These are phyloP conservation scores for Drosophila tanythrix DNA, from an alignment of 2,888 invertebrate genomes.

Conservation along the genomic window DNA sequence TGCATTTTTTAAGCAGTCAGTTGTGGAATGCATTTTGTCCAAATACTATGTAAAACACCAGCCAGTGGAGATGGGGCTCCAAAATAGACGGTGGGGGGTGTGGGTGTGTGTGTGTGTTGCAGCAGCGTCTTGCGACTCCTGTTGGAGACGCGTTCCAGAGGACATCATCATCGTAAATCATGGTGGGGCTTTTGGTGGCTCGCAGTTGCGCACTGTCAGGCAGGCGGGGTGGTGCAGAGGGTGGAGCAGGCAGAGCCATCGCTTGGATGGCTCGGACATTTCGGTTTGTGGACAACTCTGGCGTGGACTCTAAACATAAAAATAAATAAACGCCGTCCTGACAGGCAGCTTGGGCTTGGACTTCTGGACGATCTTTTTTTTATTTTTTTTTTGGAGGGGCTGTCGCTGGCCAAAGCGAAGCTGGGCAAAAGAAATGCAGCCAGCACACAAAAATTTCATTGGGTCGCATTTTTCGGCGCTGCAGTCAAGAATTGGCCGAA, in stretches of 20 bases:
- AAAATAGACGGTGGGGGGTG: neutral
- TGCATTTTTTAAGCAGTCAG: conserved; percentile 1
- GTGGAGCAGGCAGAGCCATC: conserved; percentile 20
- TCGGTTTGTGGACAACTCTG: conserved; percentile 39
- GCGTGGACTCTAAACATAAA: conserved; percentile 78
- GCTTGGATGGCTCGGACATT: conserved; percentile 44
- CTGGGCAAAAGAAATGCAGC: conserved; percentile 50
- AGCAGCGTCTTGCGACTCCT: conserved; percentile 44
- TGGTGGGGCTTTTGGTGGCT: conserved; percentile 72
- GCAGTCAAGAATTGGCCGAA: conserved; percentile 68
- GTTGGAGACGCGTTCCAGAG: conserved; percentile 62
- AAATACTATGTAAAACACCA: conserved; percentile 18
- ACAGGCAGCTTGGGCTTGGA: conserved; percentile 72
- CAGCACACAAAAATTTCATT: conserved; percentile 69
- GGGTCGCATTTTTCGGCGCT: conserved; percentile 57
- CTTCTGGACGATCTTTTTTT: conserved; percentile 11
- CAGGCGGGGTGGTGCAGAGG: conserved; percentile 1
- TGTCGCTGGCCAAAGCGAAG: conserved; percentile 23
- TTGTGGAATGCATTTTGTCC: conserved; percentile 19
- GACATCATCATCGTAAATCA: conserved; percentile 81
- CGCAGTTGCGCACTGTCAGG: conserved; percentile 15
- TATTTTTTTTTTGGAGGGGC: neutral
- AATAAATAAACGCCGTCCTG: conserved; percentile 82
- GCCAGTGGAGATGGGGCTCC: neutral
- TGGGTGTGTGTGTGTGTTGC: neutral